Percentiles rank a stretch among this genome's conserved stretches.
Evolutionary conservation across 2,113 vertebrate genomes (phyloP).

Genomic region (Caranx melampygus): DNA sequence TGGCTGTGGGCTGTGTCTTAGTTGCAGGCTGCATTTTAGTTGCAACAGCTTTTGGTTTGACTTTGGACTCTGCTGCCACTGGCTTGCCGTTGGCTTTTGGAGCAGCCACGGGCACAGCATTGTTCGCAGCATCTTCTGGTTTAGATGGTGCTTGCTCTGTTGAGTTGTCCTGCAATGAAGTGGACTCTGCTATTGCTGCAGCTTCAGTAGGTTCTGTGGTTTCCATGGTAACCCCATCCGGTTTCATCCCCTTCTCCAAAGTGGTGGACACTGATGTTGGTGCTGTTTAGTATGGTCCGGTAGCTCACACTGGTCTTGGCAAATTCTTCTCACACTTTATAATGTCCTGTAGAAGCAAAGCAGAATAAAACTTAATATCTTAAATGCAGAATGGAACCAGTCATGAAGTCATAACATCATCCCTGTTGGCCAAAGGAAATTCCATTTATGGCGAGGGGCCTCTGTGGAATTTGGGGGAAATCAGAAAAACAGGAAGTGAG

Average conservation of each 20-base stretch:
- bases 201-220: conserved; percentile 75
- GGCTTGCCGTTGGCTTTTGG: conserved; percentile 61
- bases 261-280: not conserved
- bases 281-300: conserved; percentile 9
- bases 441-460: conserved; percentile 50
- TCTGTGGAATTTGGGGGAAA: conserved; percentile 50
- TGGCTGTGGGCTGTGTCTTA: conserved; percentile 43
- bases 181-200: conserved; percentile 53
- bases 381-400: not conserved
- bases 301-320: conserved; percentile 1
- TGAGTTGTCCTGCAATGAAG: conserved; percentile 46
- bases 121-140: conserved; percentile 47
- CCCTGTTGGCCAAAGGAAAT: conserved; percentile 43
- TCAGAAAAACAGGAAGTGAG: conserved; percentile 62
- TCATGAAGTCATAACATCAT: conserved; percentile 20
- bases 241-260: conserved; percentile 80
- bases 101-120: conserved; percentile 11
- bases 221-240: conserved; percentile 82
- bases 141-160: conserved; percentile 42
- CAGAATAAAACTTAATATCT: not conserved
- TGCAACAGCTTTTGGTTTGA: conserved; percentile 60
- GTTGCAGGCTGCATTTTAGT: conserved; percentile 36
- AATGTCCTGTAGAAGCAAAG: conserved; percentile 30
- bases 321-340: not conserved
- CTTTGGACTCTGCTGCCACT: conserved; percentile 51